phyloP scores from a whole-genome alignment of 2,113 vertebrate genomes.

The Sinocyclocheilus maitianheensis region DNA sequence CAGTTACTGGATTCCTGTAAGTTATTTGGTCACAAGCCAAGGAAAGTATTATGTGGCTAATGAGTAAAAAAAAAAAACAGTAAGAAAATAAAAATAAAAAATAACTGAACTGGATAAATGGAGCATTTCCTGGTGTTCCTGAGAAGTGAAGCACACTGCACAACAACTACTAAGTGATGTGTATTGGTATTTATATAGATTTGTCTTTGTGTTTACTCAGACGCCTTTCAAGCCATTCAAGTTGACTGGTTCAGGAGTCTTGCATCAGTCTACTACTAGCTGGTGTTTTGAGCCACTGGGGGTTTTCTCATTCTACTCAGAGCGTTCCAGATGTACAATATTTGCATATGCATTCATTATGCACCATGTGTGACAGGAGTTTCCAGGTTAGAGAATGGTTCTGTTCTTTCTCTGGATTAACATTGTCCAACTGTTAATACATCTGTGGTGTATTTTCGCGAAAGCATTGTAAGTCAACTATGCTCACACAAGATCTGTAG shows the following conservation, averaged over 20 bases:
- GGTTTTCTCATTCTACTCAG: neutral
- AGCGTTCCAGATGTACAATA: neutral
- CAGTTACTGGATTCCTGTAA: neutral
- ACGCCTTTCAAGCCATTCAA: neutral
- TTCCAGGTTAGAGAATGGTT: neutral
- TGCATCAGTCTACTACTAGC: neutral
- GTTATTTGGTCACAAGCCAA: neutral
- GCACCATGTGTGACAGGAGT: neutral
- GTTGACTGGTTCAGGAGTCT: slow-evolving; percentile 4
- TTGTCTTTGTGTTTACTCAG: neutral
- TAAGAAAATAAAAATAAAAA: no score
- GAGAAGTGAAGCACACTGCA: neutral
- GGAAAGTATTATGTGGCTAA: no score
- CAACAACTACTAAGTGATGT: neutral
- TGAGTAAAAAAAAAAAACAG: neutral
- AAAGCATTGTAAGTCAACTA: neutral
- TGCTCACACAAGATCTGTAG: neutral
- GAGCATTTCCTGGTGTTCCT: neutral
- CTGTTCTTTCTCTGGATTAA: no score
- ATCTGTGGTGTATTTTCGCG: neutral
- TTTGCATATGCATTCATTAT: neutral
- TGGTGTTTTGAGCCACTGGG: neutral
- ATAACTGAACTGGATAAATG: neutral
- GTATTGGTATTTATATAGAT: neutral
- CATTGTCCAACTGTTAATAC: neutral